phyloP scores from a whole-genome alignment of 2,113 vertebrate genomes.

The Sphyrna mokarran region DNA sequence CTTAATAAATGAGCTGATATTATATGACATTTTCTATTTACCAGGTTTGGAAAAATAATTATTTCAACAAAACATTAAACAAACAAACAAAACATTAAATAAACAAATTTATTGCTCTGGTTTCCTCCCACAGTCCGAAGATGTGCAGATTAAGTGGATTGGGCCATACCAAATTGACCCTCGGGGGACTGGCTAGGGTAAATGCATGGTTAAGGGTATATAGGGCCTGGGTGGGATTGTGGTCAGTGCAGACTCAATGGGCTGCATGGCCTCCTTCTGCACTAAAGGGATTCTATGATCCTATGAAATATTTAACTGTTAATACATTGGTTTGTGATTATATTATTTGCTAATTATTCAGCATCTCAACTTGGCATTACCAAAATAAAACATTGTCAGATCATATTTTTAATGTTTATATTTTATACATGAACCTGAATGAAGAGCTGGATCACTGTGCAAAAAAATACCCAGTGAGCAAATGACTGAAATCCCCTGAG shows the following conservation, averaged over 20 bases:
- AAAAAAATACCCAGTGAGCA: neutral
- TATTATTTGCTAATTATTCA: neutral
- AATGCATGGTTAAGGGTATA: no score
- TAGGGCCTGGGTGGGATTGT: no score
- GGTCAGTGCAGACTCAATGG: no score
- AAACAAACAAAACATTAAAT: no score
- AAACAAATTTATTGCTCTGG: no score
- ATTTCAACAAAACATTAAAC: no score
- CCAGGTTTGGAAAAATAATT: neutral
- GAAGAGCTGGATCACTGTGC: neutral
- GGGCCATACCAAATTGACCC: no score
- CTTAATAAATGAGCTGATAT: neutral
- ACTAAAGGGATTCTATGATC: no score
- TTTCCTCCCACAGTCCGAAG: no score
- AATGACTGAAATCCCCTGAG: neutral
- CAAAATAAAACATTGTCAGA: neutral
- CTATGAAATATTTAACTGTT: no score
- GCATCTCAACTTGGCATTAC: neutral
- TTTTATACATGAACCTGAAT: neutral
- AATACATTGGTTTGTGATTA: neutral
- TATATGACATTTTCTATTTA: neutral
- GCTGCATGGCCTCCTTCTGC: no score
- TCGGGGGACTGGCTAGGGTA: no score
- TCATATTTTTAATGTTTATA: neutral
- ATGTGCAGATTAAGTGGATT: neutral